Evolutionary conservation across 2,113 vertebrate species (phyloP).

Genomic region (Eurypyga helias): DNA sequence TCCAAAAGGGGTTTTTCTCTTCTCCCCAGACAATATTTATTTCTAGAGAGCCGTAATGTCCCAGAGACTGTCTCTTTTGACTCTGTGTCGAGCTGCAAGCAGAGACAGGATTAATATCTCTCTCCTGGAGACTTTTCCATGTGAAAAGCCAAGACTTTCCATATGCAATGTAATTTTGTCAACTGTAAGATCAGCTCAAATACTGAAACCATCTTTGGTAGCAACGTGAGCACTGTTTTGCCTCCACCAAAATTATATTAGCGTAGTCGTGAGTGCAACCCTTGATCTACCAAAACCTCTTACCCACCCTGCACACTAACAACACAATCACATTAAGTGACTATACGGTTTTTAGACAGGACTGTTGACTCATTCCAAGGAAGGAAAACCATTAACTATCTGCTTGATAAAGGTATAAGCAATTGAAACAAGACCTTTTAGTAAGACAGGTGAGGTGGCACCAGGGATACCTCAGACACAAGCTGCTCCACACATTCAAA

Average conservation of each 20-base stretch:
- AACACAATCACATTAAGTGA: neutral
- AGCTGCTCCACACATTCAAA: neutral
- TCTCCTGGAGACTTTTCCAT: neutral
- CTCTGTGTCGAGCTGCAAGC: neutral
- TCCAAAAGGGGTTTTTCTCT: neutral
- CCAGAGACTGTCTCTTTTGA: neutral
- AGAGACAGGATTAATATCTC: neutral
- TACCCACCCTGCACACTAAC: neutral
- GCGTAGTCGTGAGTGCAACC: neutral
- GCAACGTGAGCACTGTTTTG: neutral
- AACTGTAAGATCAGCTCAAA: neutral
- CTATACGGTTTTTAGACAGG: neutral
- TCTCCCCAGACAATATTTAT: neutral
- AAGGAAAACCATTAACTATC: neutral
- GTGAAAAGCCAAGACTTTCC: neutral
- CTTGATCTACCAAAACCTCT: neutral
- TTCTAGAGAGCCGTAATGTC: neutral
- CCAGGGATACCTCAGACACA: neutral
- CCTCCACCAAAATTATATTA: rapidly evolving
- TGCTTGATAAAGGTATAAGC: neutral
- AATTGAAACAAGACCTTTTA: neutral
- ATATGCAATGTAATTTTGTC: neutral
- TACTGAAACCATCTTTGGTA: neutral
- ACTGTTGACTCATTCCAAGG: neutral
- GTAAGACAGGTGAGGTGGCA: neutral